Conservation (phyloP, 1,140 invertebrate genomes). For the Conus ventricosus region DNA sequence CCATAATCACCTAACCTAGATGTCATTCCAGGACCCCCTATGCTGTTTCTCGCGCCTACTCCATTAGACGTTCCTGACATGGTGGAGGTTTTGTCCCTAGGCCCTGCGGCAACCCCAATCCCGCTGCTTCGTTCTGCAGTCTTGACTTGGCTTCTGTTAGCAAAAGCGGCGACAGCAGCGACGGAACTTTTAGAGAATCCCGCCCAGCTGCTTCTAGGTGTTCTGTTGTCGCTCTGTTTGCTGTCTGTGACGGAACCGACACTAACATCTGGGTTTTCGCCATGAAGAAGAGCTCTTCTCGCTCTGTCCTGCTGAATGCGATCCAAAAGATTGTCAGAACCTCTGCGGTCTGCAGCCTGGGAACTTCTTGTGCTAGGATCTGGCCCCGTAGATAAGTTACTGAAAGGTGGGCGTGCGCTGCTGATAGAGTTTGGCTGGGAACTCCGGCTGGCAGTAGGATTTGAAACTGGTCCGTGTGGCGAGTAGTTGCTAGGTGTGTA, state of each 20-base stretch:
- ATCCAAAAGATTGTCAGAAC: neutral
- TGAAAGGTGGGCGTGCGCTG: neutral
- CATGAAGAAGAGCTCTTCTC: neutral
- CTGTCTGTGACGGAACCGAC: too few relatives aligned
- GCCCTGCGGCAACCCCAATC: too few relatives aligned
- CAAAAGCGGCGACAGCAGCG: neutral
- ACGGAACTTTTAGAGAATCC: neutral
- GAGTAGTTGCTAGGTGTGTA: neutral
- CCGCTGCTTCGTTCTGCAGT: too few relatives aligned
- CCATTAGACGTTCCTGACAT: too few relatives aligned
- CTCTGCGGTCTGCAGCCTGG: neutral
- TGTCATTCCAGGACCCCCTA: too few relatives aligned
- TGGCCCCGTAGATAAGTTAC: neutral
- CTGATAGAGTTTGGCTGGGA: neutral
- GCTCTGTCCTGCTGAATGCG: neutral
- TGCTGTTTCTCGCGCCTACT: too few relatives aligned
- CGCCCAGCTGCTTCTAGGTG: neutral
- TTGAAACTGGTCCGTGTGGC: neutral
- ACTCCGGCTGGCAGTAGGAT: neutral
- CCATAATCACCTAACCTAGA: neutral
- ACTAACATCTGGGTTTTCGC: neutral
- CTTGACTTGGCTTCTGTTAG: neutral
- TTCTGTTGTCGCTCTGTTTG: too few relatives aligned
- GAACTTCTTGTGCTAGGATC: neutral
- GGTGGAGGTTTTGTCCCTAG: too few relatives aligned